A percentile compares a stretch with the other conserved stretches of the same genome.
These are phyloP conservation scores for Anarhynchus alexandrinus DNA, from an alignment of 2,113 vertebrate genomes.

Conservation along the genomic window DNA sequence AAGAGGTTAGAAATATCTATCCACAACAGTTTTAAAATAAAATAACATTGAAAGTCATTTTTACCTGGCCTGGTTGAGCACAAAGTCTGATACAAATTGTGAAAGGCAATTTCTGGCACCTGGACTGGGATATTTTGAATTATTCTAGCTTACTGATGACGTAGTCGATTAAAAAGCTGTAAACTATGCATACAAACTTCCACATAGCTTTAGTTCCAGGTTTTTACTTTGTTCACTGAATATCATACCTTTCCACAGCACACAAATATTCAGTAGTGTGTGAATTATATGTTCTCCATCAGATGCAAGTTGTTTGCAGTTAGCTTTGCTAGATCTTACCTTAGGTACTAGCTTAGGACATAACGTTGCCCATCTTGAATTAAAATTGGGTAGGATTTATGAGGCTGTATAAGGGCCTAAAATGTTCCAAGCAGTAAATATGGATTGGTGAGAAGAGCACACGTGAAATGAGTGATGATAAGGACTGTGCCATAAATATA, in stretches of 20 bases:
- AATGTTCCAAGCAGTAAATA: slow-evolving; percentile 31
- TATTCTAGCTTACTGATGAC: neutral
- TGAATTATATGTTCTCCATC: neutral
- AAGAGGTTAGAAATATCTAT: neutral
- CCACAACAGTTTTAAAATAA: neutral
- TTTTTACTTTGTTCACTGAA: neutral
- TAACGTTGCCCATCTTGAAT: neutral
- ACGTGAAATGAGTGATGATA: neutral
- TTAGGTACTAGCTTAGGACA: neutral
- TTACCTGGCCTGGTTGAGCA: neutral
- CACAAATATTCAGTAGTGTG: neutral
- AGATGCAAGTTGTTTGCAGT: neutral
- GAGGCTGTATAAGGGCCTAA: neutral
- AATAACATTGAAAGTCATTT: neutral
- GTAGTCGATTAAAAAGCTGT: neutral
- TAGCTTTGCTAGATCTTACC: neutral
- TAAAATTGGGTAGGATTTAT: slow-evolving; percentile 28
- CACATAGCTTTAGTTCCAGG: neutral
- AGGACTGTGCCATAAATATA: neutral
- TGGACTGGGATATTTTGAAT: neutral
- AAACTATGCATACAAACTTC: neutral
- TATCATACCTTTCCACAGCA: neutral
- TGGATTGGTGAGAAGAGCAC: neutral
- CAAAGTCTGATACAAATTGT: neutral
- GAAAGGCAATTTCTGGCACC: neutral